These are phyloP conservation scores for Drosophila limbata DNA, from an alignment of 2,888 invertebrate genomes.

Conservation along the genomic window DNA sequence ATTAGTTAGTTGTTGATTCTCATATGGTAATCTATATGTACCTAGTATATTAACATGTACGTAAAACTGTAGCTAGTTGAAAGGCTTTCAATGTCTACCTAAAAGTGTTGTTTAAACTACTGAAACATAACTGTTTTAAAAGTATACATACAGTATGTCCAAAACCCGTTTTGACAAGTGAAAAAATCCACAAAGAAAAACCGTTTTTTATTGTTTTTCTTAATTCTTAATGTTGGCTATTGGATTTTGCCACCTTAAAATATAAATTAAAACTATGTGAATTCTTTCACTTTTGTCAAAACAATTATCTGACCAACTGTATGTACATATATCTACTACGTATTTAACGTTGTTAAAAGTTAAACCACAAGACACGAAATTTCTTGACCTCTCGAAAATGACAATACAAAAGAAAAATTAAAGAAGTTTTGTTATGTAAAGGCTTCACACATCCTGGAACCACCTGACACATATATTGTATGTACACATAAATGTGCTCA, in stretches of 20 bases:
- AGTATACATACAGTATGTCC: not conserved
- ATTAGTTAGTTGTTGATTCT: conserved; percentile 62
- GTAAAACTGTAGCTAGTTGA: conserved; percentile 34
- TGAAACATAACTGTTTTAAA: conserved; percentile 13
- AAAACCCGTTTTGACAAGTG: not conserved
- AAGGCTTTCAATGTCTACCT: conserved; percentile 43
- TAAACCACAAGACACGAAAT: conserved; percentile 49
- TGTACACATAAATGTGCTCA: conserved; percentile 11
- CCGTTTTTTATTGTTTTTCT: not conserved
- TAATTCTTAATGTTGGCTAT: no score
- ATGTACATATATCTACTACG: conserved; percentile 11
- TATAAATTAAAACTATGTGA: no score
- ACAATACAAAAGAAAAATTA: conserved; percentile 59
- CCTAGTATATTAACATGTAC: conserved; percentile 23
- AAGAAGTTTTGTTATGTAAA: conserved; percentile 27
- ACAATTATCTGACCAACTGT: not conserved
- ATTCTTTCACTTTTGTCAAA: not conserved
- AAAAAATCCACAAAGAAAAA: not conserved
- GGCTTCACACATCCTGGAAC: conserved; percentile 33
- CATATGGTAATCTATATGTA: conserved; percentile 49
- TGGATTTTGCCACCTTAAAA: no score
- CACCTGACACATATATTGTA: conserved; percentile 33
- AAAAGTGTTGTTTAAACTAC: conserved; percentile 48
- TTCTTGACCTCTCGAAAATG: conserved; percentile 70
- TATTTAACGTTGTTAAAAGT: conserved; percentile 41